A percentile compares a stretch with the other conserved stretches of the same genome.
phyloP scores from a whole-genome alignment of 2,113 vertebrate species.

The Mustela lutreola region DNA sequence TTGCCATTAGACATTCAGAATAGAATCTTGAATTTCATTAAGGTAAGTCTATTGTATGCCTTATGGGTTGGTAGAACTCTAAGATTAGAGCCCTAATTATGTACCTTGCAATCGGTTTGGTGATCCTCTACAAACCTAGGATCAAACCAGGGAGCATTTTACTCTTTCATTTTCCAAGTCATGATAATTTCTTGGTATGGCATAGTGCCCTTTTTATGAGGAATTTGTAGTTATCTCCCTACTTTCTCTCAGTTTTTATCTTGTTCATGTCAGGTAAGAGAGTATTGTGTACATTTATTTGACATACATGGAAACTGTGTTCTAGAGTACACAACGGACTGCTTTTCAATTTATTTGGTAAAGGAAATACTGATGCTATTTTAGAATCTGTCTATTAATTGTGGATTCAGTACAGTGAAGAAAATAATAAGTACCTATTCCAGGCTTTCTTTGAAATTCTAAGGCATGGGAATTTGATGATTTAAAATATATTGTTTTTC shows the following conservation, averaged over 20 bases:
- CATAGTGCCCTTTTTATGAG: not conserved
- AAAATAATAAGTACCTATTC: not conserved
- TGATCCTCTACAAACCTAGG: not conserved
- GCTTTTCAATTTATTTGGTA: constrained; percentile 34
- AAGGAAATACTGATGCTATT: not conserved
- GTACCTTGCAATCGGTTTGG: not conserved
- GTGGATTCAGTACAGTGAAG: not conserved
- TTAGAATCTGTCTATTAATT: constrained; percentile 16
- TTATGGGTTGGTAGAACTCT: not conserved
- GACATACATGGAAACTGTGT: not conserved
- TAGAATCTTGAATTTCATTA: constrained; percentile 88
- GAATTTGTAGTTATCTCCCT: constrained; percentile 6
- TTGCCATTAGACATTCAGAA: constrained; percentile 88
- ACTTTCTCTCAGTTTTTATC: not conserved
- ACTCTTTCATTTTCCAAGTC: not conserved
- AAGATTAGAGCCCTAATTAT: not conserved
- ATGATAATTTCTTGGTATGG: not conserved
- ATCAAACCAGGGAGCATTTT: not conserved
- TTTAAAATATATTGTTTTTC: not conserved
- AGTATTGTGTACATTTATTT: not conserved
- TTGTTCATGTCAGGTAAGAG: not conserved
- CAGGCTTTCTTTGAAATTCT: not conserved
- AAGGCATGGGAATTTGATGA: not conserved
- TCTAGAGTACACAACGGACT: not conserved
- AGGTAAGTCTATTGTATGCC: constrained; percentile 83